A percentile compares a stretch with the other conserved stretches of the same genome.
Evolutionary conservation across 2,888 invertebrate genomes (phyloP).

Genomic region (Cheilosia soror): DNA sequence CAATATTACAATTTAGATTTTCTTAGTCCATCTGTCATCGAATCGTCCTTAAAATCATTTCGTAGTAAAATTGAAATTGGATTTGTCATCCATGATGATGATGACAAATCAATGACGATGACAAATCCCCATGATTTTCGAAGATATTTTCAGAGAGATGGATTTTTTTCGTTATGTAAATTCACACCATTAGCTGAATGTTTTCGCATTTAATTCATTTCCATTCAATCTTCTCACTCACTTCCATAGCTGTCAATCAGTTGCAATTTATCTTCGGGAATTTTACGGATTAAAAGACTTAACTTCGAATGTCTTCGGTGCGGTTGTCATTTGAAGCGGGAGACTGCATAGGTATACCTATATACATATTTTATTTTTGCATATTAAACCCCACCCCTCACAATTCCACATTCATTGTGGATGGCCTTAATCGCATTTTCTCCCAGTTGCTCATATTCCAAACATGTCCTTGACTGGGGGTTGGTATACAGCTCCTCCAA

Average conservation of each 20-base stretch:
- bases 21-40: not conserved
- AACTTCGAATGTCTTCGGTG: not conserved
- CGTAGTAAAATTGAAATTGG: constrained; percentile 17
- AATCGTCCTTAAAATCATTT: constrained; percentile 26
- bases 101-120: constrained; percentile 24
- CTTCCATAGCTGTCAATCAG: constrained; percentile 49
- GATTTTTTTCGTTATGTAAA: constrained; percentile 18
- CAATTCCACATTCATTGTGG: not conserved
- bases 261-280: constrained; percentile 28
- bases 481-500: constrained; percentile 42
- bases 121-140: not conserved
- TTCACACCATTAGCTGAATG: constrained; percentile 10
- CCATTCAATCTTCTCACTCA: constrained; percentile 43
- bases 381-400: constrained; percentile 5
- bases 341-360: not conserved
- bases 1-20: not conserved
- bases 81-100: constrained; percentile 6
- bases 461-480: constrained; percentile 52
- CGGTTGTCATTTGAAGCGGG: not conserved
- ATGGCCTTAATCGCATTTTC: constrained; percentile 47
- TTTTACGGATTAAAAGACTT: constrained; percentile 20
- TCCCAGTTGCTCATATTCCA: constrained; percentile 41
- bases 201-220: constrained; percentile 29
- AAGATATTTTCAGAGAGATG: not conserved
- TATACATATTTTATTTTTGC: constrained; percentile 26